Evolutionary conservation across 2,888 invertebrate species (phyloP).

Genomic region (Thecophora atra): DNA sequence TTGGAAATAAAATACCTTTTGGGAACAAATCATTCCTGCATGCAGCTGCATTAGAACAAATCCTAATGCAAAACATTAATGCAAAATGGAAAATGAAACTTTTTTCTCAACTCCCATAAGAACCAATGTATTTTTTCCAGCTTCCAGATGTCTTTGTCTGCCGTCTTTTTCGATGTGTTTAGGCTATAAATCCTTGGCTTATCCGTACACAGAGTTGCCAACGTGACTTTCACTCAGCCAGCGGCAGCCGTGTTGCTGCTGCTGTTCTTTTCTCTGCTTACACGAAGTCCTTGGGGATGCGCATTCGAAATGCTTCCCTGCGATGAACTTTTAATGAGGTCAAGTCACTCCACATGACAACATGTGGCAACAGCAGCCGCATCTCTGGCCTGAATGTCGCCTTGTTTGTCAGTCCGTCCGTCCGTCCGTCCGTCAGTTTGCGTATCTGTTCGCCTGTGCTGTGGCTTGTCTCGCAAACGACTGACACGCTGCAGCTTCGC

Average conservation of each 20-base stretch:
- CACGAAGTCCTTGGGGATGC: constrained; percentile 1
- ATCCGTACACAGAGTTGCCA: constrained; percentile 2
- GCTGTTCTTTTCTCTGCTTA: not conserved
- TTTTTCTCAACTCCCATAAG: too few relatives aligned
- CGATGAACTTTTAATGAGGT: constrained; percentile 39
- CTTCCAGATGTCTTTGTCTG: too few relatives aligned
- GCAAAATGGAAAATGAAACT: too few relatives aligned
- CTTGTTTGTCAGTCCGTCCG: not conserved
- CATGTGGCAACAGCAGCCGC: constrained; percentile 9
- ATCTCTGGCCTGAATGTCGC: constrained; percentile 10
- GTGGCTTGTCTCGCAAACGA: constrained; percentile 6
- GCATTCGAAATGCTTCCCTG: constrained; percentile 19
- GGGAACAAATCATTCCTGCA: too few relatives aligned
- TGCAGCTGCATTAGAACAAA: too few relatives aligned
- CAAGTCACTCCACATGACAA: constrained; percentile 36
- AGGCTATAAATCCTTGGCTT: not conserved
- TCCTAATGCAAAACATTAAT: too few relatives aligned
- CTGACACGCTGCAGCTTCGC: constrained; percentile 10
- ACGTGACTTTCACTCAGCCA: constrained; percentile 4
- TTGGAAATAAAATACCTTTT: too few relatives aligned
- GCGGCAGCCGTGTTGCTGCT: not conserved
- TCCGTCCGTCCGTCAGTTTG: constrained; percentile 16
- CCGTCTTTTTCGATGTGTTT: not conserved
- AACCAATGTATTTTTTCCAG: too few relatives aligned
- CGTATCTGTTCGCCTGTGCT: constrained; percentile 7